A percentile compares a stretch with the other conserved stretches of the same genome.
phyloP scores from a whole-genome alignment of 64 coral and sea anemone genomes.

The Dendronephthya gigantea region DNA sequence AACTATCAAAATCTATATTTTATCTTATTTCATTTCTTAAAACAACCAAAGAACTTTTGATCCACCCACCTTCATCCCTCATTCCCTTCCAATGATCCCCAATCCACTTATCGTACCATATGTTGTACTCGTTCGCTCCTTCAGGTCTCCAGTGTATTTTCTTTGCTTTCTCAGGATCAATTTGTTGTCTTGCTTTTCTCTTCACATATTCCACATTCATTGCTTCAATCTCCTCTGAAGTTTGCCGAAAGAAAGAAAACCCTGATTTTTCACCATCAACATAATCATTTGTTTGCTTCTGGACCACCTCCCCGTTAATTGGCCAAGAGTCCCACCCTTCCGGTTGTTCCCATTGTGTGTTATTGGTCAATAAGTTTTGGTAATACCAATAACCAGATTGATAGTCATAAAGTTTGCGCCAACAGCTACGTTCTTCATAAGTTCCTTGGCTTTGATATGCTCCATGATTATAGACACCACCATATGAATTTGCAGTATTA shows the following conservation, averaged over 20 bases:
- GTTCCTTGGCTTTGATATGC: neutral
- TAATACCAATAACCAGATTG: constrained; percentile 15
- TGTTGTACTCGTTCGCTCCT: constrained; percentile 89
- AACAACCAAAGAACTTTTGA: no score
- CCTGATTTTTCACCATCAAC: neutral
- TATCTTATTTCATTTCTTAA: no score
- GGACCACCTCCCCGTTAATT: neutral
- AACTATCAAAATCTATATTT: no score
- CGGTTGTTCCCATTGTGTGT: neutral
- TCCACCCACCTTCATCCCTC: constrained; percentile 47
- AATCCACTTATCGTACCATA: constrained; percentile 93
- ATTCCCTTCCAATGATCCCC: constrained; percentile 82
- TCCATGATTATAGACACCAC: neutral
- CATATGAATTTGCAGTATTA: neutral
- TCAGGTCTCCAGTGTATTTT: constrained; percentile 91
- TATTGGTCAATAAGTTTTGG: neutral
- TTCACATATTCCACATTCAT: constrained; percentile 40
- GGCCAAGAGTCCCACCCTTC: constrained; percentile 10
- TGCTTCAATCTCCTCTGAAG: constrained; percentile 33
- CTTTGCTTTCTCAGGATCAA: constrained; percentile 61
- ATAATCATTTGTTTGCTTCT: neutral
- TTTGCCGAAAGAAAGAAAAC: neutral
- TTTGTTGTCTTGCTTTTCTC: constrained; percentile 53
- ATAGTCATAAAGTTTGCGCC: constrained; percentile 6
- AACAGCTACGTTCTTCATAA: neutral